Base-by-base conservation (phyloP, 2,113 vertebrate species). In the Albula goreensis region DNA sequence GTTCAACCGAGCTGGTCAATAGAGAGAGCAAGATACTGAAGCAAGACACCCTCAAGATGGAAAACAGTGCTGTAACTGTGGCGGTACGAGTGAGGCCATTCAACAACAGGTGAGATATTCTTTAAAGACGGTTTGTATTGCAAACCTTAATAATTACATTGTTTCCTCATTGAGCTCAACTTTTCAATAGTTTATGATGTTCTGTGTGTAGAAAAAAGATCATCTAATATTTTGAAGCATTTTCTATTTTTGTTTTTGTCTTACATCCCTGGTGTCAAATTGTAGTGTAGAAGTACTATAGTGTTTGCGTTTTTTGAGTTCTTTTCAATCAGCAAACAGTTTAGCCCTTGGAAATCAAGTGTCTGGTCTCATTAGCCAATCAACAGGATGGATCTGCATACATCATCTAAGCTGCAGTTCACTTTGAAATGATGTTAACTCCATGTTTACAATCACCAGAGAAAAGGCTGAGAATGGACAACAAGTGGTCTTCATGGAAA, bases 21-120 rank as follows among this genome's bases (percentile, higher is more conserved):
- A 81, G 79, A 51, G 92, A 90, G 86, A 91, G 82, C 25, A 51
- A 19, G 9, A 84, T 7, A 0, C 0, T 13, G 1, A 87, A 89
- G 15, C 89, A 90, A 52, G 93, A 94, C 4, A 49, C 79, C 81
- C 87, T 95, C 0, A 95, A 95, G 90, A 94, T 94, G 91, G 97
- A 97, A 86, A 97, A 95, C 91, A 98, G 97, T 86, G 97, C 97
- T 17, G 97, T 99, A 83, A 96, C 93, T 0, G 98, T 99, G 51
- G 98, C 98, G 0, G 97, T 97, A 3, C 95, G 98, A 0, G 91
- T 98, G 0, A 94, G 98, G 2, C 98, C 98, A n/a, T 97, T 99
- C 92, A 98, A 88, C 87, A 92, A 87, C 87, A 97, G 97, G 98
- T 99, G 91, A 83, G 93, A 93, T 3, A 83, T 48, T 60, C n/a